Base-by-base conservation (phyloP, 2,888 invertebrate genomes). In the Eupithecia inturbata region DNA sequence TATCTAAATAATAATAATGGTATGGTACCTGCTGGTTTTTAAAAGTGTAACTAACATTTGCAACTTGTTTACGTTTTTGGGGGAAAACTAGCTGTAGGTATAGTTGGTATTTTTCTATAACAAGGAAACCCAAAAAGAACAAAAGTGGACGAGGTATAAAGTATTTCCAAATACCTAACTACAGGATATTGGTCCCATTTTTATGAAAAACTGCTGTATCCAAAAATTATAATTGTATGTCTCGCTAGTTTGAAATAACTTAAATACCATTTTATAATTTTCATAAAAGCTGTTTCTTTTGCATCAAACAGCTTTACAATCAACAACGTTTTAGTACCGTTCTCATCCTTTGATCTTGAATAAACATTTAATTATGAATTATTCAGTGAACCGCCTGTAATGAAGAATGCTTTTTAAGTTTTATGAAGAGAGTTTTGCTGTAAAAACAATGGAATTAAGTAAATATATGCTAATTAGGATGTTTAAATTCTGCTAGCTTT, bases 321-420 rank as follows among this genome's bases (percentile, higher is more conserved):
- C 53, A 73, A 64, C 72, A 76, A 68, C 72, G 53, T 76, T 74
- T 74, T 72, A 70, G 67, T 73, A 74, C 73, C 64, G 41, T 71
- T 71, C 53, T 70, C 26, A 67, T 68, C 73, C 76, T 79, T 77
- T 79, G 76, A 78, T 78, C 73, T 76, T 72, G 57, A 71, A 73
- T 71, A 75, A 77, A 77, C 77, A 76, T 72, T 74, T 74, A 71
- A 68, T 72, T 74, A 67, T 73, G 70, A 70, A 69, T 71, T 41
- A 71, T 74, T 73, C 74, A 76, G 31, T 78, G 72, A 74, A 68
- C 69, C 28, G 64, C 67, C 64, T 62, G 36, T 36, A 62, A 68
- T 67, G 60, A 76, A 72, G 72, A 75, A 76, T 72, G 67, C 45
- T 74, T 78, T 74, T 70, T 68, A 68, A 68, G n/a, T 68, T 67